These are phyloP conservation scores for Phoenicopterus ruber DNA, from an alignment of 2,113 vertebrate species.

Conservation along the genomic window DNA sequence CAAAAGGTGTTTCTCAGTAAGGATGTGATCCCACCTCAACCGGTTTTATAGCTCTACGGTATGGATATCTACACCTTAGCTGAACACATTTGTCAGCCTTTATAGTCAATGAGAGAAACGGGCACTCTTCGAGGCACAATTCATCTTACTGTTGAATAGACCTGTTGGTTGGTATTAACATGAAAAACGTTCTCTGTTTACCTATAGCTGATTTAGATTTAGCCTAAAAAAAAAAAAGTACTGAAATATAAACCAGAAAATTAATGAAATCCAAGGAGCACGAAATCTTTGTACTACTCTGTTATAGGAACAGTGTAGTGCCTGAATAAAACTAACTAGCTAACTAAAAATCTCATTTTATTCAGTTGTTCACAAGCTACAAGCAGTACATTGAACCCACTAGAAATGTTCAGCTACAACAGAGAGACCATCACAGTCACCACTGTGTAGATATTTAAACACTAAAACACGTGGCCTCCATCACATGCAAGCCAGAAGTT, in stretches of 20 bases:
- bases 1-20: not conserved
- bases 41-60: not conserved
- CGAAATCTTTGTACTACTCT: not conserved
- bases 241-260: not conserved
- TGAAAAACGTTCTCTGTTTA: not conserved
- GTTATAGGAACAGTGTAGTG: not conserved
- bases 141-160: not conserved
- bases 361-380: not conserved
- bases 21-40: not conserved
- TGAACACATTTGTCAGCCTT: not conserved
- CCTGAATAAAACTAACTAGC: conserved; percentile 8
- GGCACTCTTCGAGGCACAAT: not conserved
- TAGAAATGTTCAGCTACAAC: not conserved
- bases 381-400: not conserved
- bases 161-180: not conserved
- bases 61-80: not conserved
- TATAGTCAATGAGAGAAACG: not conserved
- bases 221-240: not conserved
- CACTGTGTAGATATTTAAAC: not conserved
- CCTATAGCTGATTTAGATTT: not conserved
- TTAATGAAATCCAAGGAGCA: not conserved
- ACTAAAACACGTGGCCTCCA: not conserved
- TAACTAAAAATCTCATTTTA: not conserved
- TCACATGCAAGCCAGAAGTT: not conserved
- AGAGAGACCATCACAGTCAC: not conserved